These are phyloP conservation scores for Trissoscelio sp. DNA, from an alignment of 2,888 invertebrate genomes.

Conservation along the genomic window DNA sequence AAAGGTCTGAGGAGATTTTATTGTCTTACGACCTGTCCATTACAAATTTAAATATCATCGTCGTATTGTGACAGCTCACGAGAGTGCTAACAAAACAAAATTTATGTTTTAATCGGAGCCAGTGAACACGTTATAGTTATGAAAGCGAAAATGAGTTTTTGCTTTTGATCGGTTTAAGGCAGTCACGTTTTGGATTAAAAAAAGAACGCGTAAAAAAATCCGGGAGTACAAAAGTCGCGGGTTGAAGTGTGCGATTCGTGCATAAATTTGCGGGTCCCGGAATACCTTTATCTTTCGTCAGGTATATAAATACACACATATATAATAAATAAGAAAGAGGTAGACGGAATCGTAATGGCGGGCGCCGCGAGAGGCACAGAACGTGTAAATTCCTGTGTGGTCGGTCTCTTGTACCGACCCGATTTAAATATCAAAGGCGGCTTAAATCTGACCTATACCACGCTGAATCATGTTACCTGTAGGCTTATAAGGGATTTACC, in stretches of 20 bases:
- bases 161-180: conserved; percentile 22
- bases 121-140: conserved; percentile 21
- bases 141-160: conserved; percentile 22
- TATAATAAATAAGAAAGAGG: conserved; percentile 60
- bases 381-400: conserved; percentile 82
- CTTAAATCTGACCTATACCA: conserved; percentile 83
- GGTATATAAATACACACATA: conserved; percentile 61
- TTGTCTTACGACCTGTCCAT: background rate
- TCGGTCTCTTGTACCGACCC: conserved; percentile 76
- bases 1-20: background rate
- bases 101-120: conserved; percentile 59
- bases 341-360: conserved; percentile 71
- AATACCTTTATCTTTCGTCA: conserved; percentile 74
- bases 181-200: conserved; percentile 5
- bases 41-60: conserved; percentile 50
- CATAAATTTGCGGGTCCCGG: conserved; percentile 74
- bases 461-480: conserved; percentile 83
- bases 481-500: conserved; percentile 74
- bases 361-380: conserved; percentile 74
- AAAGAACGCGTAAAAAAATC: conserved; percentile 40
- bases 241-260: conserved; percentile 68
- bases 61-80: conserved; percentile 52
- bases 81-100: conserved; percentile 53
- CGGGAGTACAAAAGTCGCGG: conserved; percentile 45
- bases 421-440: conserved; percentile 84